Base-by-base conservation (phyloP, 2,113 vertebrate species). In the Lontra canadensis region DNA sequence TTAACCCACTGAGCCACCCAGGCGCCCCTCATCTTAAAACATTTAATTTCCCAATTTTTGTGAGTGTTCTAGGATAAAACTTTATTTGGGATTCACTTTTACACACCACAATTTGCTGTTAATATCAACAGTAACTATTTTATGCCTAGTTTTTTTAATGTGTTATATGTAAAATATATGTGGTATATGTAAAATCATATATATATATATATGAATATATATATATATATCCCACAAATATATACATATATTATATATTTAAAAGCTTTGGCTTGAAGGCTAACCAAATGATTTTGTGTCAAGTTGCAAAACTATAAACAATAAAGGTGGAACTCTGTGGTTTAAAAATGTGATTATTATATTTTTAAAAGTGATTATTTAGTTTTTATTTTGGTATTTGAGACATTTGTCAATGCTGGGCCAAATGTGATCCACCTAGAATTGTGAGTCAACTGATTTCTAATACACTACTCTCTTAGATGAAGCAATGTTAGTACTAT, bases 21-120 rank as follows among this genome's bases (percentile, higher is more conserved):
- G n/a, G n/a, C n/a, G n/a, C n/a, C n/a, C n/a, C 65, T 76, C 26
- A 91, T 31, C 65, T 88, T 76, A 93, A 96, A 93, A 76, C 18
- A 76, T 76, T 25, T 47, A 26, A 93, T 34, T 88, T 52, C 44
- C 52, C 17, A 25, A 67, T 74, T 65, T 74, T 86, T 55, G 21
- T 76, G 26, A 69, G 4, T 10, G 59, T 84, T 71, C 49, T 80
- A 36, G 12, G 25, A n/a, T 79, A 88, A 55, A 73, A 84, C 15
- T 78, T 96, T 59, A 76, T 82, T 81, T 81, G 29, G 23, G 55
- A 52, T 42, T 87, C 26, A 61, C 15, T 44, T 73, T 84, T 71
- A 85, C 6, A 69, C 7, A 63, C 49, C 49, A 93, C 25, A 71
- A 57, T 79, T 69, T 90, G 14, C 79, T 94, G 59, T 26, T 71